These are phyloP conservation scores for Crematogaster levior DNA, from an alignment of 2,888 invertebrate species.

Conservation along the genomic window DNA sequence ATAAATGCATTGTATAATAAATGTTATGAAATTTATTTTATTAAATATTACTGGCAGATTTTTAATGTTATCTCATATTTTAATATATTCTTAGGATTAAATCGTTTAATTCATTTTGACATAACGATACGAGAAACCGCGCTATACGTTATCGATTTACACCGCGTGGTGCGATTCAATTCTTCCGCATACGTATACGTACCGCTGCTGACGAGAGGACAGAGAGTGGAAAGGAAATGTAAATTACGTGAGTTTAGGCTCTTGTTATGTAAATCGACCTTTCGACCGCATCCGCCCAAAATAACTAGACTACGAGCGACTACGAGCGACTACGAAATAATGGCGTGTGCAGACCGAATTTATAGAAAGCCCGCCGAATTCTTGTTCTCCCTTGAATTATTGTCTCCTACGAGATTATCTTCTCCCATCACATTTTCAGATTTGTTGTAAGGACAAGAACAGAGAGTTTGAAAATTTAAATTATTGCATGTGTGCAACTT, in stretches of 20 bases:
- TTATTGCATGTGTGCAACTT: not conserved
- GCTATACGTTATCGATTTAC: slow-evolving; percentile 59
- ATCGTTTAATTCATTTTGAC: not conserved
- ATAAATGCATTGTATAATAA: not conserved
- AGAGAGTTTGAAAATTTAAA: not conserved
- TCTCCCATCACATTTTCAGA: not conserved
- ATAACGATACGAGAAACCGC: not conserved
- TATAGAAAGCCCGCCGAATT: slow-evolving; percentile 45
- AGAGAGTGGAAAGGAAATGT: slow-evolving; percentile 67
- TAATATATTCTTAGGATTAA: not conserved
- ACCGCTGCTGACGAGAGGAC: slow-evolving; percentile 41
- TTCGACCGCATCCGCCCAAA: slow-evolving; percentile 63
- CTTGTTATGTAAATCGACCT: slow-evolving; percentile 75
- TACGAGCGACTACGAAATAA: slow-evolving; percentile 48
- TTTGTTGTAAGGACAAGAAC: not conserved
- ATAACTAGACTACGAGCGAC: slow-evolving; percentile 61
- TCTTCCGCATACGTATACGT: slow-evolving; percentile 36
- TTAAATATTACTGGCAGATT: not conserved
- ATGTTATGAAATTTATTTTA: not conserved
- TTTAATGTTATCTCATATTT: no score
- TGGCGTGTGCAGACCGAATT: slow-evolving; percentile 48
- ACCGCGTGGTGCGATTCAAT: slow-evolving; percentile 9
- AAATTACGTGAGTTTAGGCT: slow-evolving; percentile 72
- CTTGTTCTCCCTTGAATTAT: not conserved
- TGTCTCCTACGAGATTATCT: slow-evolving; percentile 7